Evolutionary conservation across 2,888 invertebrate species (phyloP).

Genomic region (Sicus ferrugineus): DNA sequence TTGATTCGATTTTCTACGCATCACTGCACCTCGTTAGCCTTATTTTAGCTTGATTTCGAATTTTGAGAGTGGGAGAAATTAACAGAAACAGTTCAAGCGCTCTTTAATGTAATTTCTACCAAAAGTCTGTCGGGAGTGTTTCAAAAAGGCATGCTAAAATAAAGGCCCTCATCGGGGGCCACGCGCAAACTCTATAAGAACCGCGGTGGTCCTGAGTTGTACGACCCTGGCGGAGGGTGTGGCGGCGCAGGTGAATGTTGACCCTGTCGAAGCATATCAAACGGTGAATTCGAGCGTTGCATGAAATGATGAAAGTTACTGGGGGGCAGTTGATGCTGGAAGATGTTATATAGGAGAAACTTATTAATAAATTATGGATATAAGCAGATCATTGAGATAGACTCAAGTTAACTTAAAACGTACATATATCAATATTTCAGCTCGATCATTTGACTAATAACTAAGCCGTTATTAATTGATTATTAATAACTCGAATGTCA

Average conservation of each 20-base stretch:
- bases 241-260: slow-evolving; percentile 58
- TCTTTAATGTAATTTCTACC: not conserved
- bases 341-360: slow-evolving; percentile 9
- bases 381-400: slow-evolving; percentile 2
- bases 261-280: slow-evolving; percentile 60
- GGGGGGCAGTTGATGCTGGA: slow-evolving; percentile 61
- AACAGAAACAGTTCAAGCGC: not conserved
- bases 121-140: slow-evolving; percentile 30
- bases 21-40: slow-evolving; percentile 40
- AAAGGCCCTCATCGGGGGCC: slow-evolving; percentile 63
- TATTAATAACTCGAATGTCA: no score
- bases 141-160: slow-evolving; percentile 65
- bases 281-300: slow-evolving; percentile 63
- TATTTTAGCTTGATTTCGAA: slow-evolving; percentile 53
- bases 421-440: not conserved
- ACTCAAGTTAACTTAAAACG: not conserved
- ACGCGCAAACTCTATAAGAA: slow-evolving; percentile 65
- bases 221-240: slow-evolving; percentile 58
- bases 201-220: slow-evolving; percentile 64
- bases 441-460: no score
- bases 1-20: not conserved
- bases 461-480: no score
- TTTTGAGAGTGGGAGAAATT: slow-evolving; percentile 40
- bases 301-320: slow-evolving; percentile 63
- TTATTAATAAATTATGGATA: not conserved